phyloP scores from a whole-genome alignment of 2,888 invertebrate species.

The Galeopsomyia nigrocyanea region DNA sequence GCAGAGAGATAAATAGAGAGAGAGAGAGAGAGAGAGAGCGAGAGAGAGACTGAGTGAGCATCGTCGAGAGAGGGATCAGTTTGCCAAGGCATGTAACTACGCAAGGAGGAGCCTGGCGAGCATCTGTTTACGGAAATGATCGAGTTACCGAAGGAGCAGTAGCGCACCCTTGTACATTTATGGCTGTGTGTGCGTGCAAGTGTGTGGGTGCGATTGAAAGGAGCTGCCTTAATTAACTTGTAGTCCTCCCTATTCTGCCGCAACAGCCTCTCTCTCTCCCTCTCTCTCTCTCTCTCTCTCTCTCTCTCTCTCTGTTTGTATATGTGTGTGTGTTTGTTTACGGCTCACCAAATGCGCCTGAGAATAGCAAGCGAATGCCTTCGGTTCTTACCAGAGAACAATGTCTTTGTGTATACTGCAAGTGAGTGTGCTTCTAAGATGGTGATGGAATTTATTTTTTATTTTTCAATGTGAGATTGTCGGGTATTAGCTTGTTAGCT shows the following conservation, averaged over 20 bases:
- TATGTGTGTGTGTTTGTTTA: no score
- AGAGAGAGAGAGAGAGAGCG: neutral
- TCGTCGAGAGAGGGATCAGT: neutral
- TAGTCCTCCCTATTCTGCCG: constrained; percentile 1
- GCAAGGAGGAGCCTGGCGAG: neutral
- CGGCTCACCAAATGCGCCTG: no score
- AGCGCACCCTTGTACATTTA: neutral
- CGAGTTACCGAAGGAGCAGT: constrained; percentile 46
- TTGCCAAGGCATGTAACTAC: neutral
- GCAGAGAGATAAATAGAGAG: constrained; percentile 11
- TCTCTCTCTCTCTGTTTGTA: no score
- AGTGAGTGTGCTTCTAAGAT: no score
- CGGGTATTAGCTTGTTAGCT: no score
- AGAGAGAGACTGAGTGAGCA: neutral
- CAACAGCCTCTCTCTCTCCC: constrained; percentile 1
- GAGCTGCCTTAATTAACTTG: constrained; percentile 57
- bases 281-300: neutral
- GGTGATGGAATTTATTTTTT: no score
- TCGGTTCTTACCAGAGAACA: no score
- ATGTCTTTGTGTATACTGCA: no score
- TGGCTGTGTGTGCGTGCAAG: neutral
- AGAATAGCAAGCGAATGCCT: no score
- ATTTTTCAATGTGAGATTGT: no score
- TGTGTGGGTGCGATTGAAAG: constrained; percentile 50
- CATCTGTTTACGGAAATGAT: constrained; percentile 56